A percentile compares a stretch with the other conserved stretches of the same genome.
Evolutionary conservation across 1,140 invertebrate genomes (phyloP).

Genomic region (Zaprionus africanus): DNA sequence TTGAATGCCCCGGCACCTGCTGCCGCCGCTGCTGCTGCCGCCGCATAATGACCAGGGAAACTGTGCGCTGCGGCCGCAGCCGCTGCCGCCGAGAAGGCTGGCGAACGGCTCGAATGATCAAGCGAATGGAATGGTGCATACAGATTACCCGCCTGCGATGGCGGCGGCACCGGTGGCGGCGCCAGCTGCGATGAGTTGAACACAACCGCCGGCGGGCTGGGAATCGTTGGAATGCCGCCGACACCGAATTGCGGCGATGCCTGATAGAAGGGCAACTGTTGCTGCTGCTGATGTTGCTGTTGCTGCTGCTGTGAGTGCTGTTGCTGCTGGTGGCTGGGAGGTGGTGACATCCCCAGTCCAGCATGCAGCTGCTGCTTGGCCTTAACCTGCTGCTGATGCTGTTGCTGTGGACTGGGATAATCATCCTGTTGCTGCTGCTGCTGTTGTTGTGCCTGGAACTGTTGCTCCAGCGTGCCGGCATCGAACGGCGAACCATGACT

Average conservation of each 20-base stretch:
- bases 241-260: constrained; percentile 88
- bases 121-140: constrained; percentile 89
- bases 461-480: constrained; percentile 68
- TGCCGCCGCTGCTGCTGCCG: constrained; percentile 79
- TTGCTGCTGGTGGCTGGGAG: constrained; percentile 83
- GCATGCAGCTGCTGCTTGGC: constrained; percentile 69
- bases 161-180: constrained; percentile 87
- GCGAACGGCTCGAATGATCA: constrained; percentile 82
- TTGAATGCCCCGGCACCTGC: constrained; percentile 86
- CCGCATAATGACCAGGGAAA: constrained; percentile 85
- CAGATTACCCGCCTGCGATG: constrained; percentile 90
- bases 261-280: constrained; percentile 80
- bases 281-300: constrained; percentile 69
- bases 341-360: constrained; percentile 78
- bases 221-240: constrained; percentile 90
- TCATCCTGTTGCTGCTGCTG: constrained; percentile 64
- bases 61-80: constrained; percentile 85
- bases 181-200: constrained; percentile 91
- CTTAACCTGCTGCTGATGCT: constrained; percentile 70
- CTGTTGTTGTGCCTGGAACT: constrained; percentile 69
- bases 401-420: constrained; percentile 80
- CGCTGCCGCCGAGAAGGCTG: constrained; percentile 66
- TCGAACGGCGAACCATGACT: constrained; percentile 80
- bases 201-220: constrained; percentile 91
- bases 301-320: constrained; percentile 62